Conservation (phyloP, 2,113 vertebrate species). For the Ahaetulla prasina region DNA sequence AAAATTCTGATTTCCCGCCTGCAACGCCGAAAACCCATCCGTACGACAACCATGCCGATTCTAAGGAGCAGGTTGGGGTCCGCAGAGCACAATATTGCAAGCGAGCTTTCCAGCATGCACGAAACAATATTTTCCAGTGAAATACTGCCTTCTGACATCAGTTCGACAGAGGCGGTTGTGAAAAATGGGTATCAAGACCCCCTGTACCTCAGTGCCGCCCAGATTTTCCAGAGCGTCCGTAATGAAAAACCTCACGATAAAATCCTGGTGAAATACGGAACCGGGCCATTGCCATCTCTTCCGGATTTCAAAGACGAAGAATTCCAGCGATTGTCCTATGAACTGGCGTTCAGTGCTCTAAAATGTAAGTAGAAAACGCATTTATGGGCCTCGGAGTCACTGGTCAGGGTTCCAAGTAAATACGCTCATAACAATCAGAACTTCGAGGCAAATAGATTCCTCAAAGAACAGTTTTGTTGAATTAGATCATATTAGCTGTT, state of each 20-base stretch:
- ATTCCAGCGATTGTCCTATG: constrained; percentile 66
- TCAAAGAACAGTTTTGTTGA: too few relatives aligned
- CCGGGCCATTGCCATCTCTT: constrained; percentile 26
- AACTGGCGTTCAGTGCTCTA: constrained; percentile 83
- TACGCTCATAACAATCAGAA: too few relatives aligned
- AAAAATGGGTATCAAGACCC: constrained; percentile 70
- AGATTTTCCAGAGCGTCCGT: constrained; percentile 79
- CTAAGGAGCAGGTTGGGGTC: constrained; percentile 32
- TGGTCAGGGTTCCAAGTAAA: too few relatives aligned
- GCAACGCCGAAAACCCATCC: not conserved
- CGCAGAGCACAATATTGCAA: not conserved
- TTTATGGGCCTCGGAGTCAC: not conserved
- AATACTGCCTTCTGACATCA: not conserved
- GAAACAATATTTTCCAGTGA: constrained; percentile 29
- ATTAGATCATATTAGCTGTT: too few relatives aligned
- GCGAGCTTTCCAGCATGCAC: constrained; percentile 25
- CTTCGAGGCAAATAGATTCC: too few relatives aligned
- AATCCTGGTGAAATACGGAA: constrained; percentile 72
- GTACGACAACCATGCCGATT: constrained; percentile 47
- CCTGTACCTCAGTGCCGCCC: constrained; percentile 79
- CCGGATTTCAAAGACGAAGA: constrained; percentile 65
- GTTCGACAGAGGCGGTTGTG: not conserved
- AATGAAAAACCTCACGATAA: constrained; percentile 66
- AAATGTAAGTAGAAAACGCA: constrained; percentile 81
- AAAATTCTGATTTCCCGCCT: constrained; percentile 22